Evolutionary conservation across 2,797 vertebrate genomes (phyloP), one percentile per base, ranked within the genome.

Genomic region (Sebastes cheni): DNA sequence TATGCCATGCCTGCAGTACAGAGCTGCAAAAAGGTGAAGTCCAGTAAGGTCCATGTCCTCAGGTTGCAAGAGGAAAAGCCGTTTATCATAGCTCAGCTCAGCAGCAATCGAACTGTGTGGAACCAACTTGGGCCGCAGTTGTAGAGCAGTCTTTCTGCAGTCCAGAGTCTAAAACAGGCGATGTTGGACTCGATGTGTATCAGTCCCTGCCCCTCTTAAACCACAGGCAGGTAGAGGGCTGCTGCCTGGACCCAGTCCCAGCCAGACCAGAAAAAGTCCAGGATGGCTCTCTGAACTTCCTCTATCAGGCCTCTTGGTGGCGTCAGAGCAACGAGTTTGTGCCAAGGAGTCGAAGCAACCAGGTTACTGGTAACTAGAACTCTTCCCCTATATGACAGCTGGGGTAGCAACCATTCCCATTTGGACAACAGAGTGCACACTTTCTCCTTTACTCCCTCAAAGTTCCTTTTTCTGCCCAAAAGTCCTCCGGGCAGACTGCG

Each of bases 181-280:
- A 61, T 20, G 13, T 52, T 70, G 4, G 32, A 75, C 59, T 70
- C 3, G 32, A 75, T 65, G 16, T 64, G 12, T 1, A 83, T 39
- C 60, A 83, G 34, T 11, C 68, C 46, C 4, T 81, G 50, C 36
- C 36, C 36, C 36, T 14, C 36, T 39, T 14, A 14, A 39, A 39
- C 13, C 36, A 14, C 5, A 39, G 36, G 13, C 36, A 39, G 36
- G 36, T 39, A 39, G 36, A 39, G 36, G 13, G 39, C 39, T 42
- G 39, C 39, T 42, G 39, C 39, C 36, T 6, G 36, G 5, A 39
- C 13, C 36, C 36, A 39, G 36, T 39, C 36, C 36, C 13, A 9
- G 0, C 66, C 65, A 50, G 64, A 27, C 67, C 65, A 85, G 32
- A 39, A 83, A 77, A 71, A 84, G 7, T 78, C 11, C 11, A 75